Evolutionary conservation across 2,888 invertebrate genomes (phyloP), one percentile per base, ranked within the genome.

Genomic region (Biston betularia): DNA sequence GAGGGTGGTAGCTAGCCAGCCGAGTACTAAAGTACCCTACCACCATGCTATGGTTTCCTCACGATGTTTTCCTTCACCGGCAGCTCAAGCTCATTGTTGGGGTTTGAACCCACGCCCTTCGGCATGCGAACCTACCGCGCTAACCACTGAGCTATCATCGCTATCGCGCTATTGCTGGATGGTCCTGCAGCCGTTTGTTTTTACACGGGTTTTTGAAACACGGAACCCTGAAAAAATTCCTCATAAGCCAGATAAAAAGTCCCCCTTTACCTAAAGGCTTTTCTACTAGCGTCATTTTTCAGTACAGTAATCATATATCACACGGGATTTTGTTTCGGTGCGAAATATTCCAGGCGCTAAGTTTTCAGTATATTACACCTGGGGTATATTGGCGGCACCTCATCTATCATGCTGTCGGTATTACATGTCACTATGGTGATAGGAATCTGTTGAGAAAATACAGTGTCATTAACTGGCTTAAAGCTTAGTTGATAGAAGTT

Each of bases 331-430:
- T 59, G 59, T 58, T 67, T 40, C 54, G 50, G 33, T 38, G 48
- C 54, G 66, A 66, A 66, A 63, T 53, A 66, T 62, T 52, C 34
- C 38, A 55, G 56, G 50, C 53, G 56, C 52, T 61, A 66, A 57
- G 62, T 57, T 66, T 57, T 62, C 59, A 63, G 59, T 59, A 59
- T 68, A 68, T 68, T 63, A 55, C 57, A 65, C 63, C 55, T 63
- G 63, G 46, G 52, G 56, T 66, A 24, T 59, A 60, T 44, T 45
- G 67, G 58, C 35, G 67, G 63, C 63, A 55, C 45, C 44, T 56
- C 63, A 63, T 68, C 55, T 60, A 60, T 68, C 67, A 68, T 38
- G 50, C 4, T 6, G 49, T 11, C 34, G 12, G 53, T 44, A 68
- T 63, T 59, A 63, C 63, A 55, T 63, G 15, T 68, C 12, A 45